A percentile compares a stretch with the other conserved stretches of the same genome.
Evolutionary conservation across 2,113 vertebrate genomes (phyloP).

Genomic region (Dicerorhinus sumatrensis): DNA sequence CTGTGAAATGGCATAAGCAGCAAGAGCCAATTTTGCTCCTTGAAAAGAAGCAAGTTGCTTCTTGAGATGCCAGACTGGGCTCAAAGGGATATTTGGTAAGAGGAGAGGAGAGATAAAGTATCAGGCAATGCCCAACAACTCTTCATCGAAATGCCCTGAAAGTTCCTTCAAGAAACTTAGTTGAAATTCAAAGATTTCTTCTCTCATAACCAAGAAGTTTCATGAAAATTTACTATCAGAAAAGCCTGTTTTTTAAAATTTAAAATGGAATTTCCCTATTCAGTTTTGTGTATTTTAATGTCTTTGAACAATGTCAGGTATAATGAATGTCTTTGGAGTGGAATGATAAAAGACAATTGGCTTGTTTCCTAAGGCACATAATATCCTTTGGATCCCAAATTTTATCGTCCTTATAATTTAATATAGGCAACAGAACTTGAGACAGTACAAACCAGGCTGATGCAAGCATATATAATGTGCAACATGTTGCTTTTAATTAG

Average conservation of each 20-base stretch:
- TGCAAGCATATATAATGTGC: rapidly evolving
- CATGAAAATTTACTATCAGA: neutral
- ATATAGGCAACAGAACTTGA: neutral
- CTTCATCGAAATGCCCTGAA: neutral
- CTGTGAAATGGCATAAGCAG: neutral
- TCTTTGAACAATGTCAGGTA: neutral
- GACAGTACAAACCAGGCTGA: rapidly evolving
- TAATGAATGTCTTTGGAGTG: neutral
- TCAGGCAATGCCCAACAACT: neutral
- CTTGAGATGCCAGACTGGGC: neutral
- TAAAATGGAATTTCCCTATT: neutral
- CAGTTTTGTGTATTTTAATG: rapidly evolving
- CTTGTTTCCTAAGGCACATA: neutral
- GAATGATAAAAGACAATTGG: neutral
- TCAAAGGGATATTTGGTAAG: neutral
- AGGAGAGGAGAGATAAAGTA: neutral
- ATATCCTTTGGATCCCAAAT: neutral
- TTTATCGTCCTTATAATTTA: neutral
- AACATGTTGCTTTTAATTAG: neutral
- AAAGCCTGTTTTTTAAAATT: neutral
- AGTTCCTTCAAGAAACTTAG: neutral
- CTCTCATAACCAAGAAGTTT: neutral
- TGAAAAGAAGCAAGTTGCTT: neutral
- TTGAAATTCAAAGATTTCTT: neutral
- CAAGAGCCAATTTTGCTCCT: neutral